Evolutionary conservation across 2,888 invertebrate species (phyloP), one percentile per base, ranked within the genome.

Genomic region (Arenicola marina): DNA sequence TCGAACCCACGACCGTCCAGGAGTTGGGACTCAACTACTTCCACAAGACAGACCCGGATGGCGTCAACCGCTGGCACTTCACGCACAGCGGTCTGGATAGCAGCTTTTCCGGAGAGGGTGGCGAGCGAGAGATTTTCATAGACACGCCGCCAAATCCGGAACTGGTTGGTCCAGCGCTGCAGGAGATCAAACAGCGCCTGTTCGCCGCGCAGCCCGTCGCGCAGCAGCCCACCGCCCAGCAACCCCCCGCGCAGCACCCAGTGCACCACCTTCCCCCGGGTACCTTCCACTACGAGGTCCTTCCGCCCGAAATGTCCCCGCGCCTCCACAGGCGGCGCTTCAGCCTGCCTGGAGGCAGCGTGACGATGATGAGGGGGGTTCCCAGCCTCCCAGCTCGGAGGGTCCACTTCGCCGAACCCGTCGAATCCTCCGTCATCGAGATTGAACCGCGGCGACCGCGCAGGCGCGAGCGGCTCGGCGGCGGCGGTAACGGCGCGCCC

Each of bases 341-440:
- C 48, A 55, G 60, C 29, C 31, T 45, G 7, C 46, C 46, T 7
- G 54, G 60, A 2, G 60, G 60, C 18, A 29, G 53, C 24, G 21
- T 59, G 18, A 29, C 62, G n/a, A 26, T 32, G 18, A 51, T 32
- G 46, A 45, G 33, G 29, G 51, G 55, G 32, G n/a, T n/a, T n/a
- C n/a, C n/a, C n/a, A n/a, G n/a, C n/a, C n/a, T n/a, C n/a, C 51
- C 34, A 11, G 60, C 43, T 24, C 33, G 61, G 18, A 32, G 65
- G 33, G 69, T 69, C 3, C 63, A 59, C 26, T 69, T 69, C 51
- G 69, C 69, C 21, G 69, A 69, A n/a, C 69, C 69, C 18, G 61
- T 56, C 4, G 69, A 69, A 48, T 65, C 65, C 31, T 68, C 67
- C 29, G 67, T 69, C n/a, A 69, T 69, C 4, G 69, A 69, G 44